Percentiles rank a stretch among this genome's conserved stretches.
These are phyloP conservation scores for Oncorhynchus nerka DNA, from an alignment of 2,113 vertebrate species.

Conservation along the genomic window DNA sequence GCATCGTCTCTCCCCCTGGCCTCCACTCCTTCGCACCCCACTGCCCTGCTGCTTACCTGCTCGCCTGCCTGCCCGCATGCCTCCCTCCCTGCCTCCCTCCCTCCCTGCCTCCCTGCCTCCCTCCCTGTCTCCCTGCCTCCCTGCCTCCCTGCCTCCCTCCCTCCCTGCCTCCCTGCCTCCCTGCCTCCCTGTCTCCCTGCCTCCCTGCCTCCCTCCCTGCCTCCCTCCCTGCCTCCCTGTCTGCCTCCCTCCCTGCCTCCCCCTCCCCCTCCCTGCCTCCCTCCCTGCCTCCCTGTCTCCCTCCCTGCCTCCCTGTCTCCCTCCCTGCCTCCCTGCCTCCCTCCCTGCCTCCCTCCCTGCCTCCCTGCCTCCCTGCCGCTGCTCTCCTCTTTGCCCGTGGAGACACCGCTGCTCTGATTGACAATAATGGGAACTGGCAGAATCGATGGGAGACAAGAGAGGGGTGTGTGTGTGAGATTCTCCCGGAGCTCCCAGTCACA, in stretches of 20 bases:
- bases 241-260: background rate
- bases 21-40: conserved; percentile 36
- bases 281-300: background rate
- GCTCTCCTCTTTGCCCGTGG: conserved; percentile 33
- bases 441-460: conserved; percentile 73
- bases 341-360: conserved; percentile 3
- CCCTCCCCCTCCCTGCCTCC: background rate
- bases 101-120: conserved; percentile 20
- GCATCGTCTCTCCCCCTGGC: conserved; percentile 5
- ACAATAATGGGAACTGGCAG: conserved; percentile 80
- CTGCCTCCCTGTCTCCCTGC: conserved; percentile 8
- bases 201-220: conserved; percentile 11
- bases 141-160: too few relatives aligned
- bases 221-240: background rate
- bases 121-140: too few relatives aligned
- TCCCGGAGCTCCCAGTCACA: conserved; percentile 68
- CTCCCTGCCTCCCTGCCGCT: background rate
- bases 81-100: background rate
- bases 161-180: background rate
- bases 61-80: conserved; percentile 27
- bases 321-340: conserved; percentile 20
- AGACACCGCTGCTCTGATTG: conserved; percentile 67
- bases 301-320: background rate
- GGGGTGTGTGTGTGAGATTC: conserved; percentile 53
- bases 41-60: conserved; percentile 55